Conservation (phyloP, 53 echinoderm and acorn worm genomes). For the Antedon mediterranea region DNA sequence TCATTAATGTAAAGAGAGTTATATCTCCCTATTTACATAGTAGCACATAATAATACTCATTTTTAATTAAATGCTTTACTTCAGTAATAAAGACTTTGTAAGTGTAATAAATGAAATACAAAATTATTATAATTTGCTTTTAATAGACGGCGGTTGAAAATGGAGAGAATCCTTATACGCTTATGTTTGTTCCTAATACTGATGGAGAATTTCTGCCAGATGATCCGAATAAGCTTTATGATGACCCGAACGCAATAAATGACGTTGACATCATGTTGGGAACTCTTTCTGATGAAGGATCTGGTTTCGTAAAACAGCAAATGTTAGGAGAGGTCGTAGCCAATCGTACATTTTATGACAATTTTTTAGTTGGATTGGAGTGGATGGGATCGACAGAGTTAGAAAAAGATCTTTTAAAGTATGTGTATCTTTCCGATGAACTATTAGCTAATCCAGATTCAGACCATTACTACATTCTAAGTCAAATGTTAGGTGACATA, state of each 20-base stretch:
- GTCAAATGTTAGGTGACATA: neutral
- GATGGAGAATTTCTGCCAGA: neutral
- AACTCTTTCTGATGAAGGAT: neutral
- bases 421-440: neutral
- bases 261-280: neutral
- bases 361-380: too few species aligned
- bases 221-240: neutral
- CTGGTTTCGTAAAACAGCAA: neutral
- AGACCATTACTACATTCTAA: neutral
- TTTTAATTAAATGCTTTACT: too few species aligned
- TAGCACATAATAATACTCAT: too few species aligned
- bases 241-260: neutral
- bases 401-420: neutral
- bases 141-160: neutral
- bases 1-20: too few species aligned
- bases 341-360: neutral
- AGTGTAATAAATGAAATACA: too few species aligned
- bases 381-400: neutral
- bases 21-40: too few species aligned
- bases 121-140: too few species aligned
- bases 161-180: neutral
- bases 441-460: neutral
- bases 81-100: too few species aligned
- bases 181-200: neutral
- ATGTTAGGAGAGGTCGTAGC: neutral